Conservation (phyloP, 2,888 invertebrate species). For the Ophraella communa region DNA sequence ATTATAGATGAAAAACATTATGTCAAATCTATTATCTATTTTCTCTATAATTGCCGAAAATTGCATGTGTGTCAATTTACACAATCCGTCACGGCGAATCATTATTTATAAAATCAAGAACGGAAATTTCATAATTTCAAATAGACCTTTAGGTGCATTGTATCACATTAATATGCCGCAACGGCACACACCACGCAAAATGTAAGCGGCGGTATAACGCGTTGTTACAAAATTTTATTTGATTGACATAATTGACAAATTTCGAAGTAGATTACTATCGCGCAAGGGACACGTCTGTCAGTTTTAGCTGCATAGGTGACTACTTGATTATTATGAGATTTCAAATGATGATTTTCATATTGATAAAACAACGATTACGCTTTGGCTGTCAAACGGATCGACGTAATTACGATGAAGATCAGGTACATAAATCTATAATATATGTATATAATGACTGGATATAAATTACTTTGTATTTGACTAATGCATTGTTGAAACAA, state of each 20-base stretch:
- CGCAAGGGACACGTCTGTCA: slow-evolving; percentile 8
- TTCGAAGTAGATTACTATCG: slow-evolving; percentile 15
- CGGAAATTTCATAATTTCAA: background rate
- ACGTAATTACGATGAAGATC: background rate
- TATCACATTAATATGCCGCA: background rate
- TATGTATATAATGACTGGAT: too few relatives aligned
- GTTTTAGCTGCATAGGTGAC: slow-evolving; percentile 8
- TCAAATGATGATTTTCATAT: slow-evolving; percentile 6
- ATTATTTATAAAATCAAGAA: background rate
- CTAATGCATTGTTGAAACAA: too few relatives aligned
- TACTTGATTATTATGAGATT: slow-evolving; percentile 17
- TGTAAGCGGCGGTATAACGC: background rate
- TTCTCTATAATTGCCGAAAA: too few relatives aligned
- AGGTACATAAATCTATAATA: too few relatives aligned
- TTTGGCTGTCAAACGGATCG: background rate
- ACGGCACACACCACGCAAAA: background rate
- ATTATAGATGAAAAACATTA: too few relatives aligned
- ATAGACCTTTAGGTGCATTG: background rate
- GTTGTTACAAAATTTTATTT: slow-evolving; percentile 12
- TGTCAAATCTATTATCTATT: too few relatives aligned
- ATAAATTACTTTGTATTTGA: too few relatives aligned
- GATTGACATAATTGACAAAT: slow-evolving; percentile 24
- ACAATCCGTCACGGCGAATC: background rate
- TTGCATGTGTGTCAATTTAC: background rate
- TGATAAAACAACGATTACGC: background rate